These are phyloP conservation scores for Ditylenchus weischeri DNA, from an alignment of 2,888 invertebrate genomes.

Conservation along the genomic window DNA sequence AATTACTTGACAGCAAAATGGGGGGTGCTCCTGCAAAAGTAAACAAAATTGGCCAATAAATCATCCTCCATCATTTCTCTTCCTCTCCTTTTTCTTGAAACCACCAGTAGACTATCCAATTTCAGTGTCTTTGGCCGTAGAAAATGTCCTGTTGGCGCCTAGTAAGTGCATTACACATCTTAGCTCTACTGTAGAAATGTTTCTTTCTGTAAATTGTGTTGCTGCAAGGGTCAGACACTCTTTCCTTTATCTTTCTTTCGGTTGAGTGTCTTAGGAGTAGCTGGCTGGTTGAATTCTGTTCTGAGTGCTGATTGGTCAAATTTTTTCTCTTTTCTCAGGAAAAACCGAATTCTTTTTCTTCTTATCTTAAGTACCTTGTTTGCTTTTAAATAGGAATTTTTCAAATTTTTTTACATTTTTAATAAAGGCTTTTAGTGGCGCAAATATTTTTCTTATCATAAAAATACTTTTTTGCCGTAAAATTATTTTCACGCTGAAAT, in stretches of 20 bases:
- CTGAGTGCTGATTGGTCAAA: slow-evolving; percentile 5
- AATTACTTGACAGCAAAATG: slow-evolving; percentile 3
- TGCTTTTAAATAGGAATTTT: not conserved
- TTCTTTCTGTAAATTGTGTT: not conserved
- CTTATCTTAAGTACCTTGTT: not conserved
- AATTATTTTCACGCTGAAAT: no score
- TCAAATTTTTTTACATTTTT: no score
- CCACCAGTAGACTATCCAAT: slow-evolving; percentile 3
- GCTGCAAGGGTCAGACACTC: not conserved
- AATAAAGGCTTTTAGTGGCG: no score
- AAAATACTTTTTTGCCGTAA: no score
- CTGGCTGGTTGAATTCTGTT: not conserved
- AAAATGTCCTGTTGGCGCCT: slow-evolving; percentile 1
- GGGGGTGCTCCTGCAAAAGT: not conserved
- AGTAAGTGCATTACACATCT: not conserved
- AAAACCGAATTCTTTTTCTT: not conserved
- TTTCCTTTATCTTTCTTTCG: not conserved
- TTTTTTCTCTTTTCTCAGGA: not conserved
- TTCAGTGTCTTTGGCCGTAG: not conserved
- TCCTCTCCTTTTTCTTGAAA: not conserved
- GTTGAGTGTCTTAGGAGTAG: slow-evolving; percentile 4
- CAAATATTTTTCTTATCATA: no score
- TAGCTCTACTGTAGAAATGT: not conserved
- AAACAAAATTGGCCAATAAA: slow-evolving; percentile 10
- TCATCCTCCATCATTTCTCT: slow-evolving; percentile 7